phyloP scores from a whole-genome alignment of 2,113 vertebrate genomes.

The Chaenogobius annularis region DNA sequence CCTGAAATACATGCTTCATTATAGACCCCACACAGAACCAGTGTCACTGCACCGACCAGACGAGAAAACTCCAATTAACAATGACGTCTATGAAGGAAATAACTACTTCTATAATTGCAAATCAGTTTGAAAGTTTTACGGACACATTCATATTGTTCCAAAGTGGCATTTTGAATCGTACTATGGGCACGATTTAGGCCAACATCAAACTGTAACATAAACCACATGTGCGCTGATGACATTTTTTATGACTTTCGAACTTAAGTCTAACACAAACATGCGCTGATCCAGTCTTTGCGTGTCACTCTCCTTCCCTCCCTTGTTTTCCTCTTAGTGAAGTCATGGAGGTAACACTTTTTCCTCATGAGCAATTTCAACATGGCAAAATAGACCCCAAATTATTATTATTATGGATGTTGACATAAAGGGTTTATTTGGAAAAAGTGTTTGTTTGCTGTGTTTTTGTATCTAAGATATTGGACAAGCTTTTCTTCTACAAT shows the following conservation, averaged over 20 bases:
- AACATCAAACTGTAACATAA: constrained; percentile 2
- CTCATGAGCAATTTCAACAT: background rate
- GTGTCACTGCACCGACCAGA: constrained; percentile 27
- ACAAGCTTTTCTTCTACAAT: background rate
- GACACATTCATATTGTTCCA: constrained; percentile 17
- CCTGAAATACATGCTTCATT: constrained; percentile 43
- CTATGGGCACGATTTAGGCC: background rate
- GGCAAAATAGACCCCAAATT: background rate
- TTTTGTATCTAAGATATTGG: background rate
- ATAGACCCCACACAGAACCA: constrained; percentile 35
- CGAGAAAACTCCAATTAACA: constrained; percentile 19
- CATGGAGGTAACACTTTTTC: background rate
- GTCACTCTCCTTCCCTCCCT: constrained; percentile 1
- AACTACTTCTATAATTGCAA: constrained; percentile 15
- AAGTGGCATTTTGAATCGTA: constrained; percentile 8
- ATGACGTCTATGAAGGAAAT: constrained; percentile 41
- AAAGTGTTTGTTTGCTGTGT: background rate
- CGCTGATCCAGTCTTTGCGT: constrained; percentile 1
- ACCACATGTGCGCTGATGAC: constrained; percentile 8
- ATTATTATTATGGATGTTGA: background rate
- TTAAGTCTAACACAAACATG: constrained; percentile 1
- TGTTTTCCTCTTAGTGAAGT: background rate
- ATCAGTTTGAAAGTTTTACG: constrained; percentile 16
- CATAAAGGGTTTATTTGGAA: background rate
- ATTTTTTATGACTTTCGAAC: constrained; percentile 7